A percentile compares a stretch with the other conserved stretches of the same genome.
These are phyloP conservation scores for Gasterosteus aculeatus DNA, from an alignment of 2,113 vertebrate genomes.

Conservation along the genomic window DNA sequence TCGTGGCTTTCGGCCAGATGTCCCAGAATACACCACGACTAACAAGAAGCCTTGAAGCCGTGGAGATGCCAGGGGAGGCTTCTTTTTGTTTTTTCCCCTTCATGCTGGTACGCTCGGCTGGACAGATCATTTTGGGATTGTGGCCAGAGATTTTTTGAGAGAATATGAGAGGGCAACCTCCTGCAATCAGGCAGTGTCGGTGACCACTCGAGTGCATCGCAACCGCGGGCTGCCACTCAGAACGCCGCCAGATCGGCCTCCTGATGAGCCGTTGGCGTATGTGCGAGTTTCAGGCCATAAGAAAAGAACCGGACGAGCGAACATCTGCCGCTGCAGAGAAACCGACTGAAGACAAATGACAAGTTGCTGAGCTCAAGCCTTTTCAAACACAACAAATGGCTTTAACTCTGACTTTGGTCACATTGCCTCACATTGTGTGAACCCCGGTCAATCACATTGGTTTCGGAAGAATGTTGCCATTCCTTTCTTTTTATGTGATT, in stretches of 20 bases:
- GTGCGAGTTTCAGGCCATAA: not conserved
- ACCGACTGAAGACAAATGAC: constrained; percentile 31
- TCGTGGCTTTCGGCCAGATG: constrained; percentile 47
- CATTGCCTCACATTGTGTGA: not conserved
- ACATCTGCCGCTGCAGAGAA: constrained; percentile 43
- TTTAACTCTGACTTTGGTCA: constrained; percentile 9
- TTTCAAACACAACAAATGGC: constrained; percentile 11
- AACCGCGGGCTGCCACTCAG: constrained; percentile 48
- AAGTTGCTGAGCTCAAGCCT: not conserved
- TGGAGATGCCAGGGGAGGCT: constrained; percentile 39
- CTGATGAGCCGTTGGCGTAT: constrained; percentile 40
- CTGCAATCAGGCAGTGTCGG: constrained; percentile 62
- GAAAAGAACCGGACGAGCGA: constrained; percentile 30
- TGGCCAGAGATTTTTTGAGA: constrained; percentile 61
- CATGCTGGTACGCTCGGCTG: constrained; percentile 52
- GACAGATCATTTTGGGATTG: constrained; percentile 61
- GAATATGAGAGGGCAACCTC: constrained; percentile 68
- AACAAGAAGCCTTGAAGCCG: constrained; percentile 54
- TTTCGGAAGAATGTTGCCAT: not conserved
- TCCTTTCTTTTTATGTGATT: not conserved
- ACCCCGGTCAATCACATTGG: not conserved
- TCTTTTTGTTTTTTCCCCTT: not conserved
- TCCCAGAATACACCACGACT: constrained; percentile 43
- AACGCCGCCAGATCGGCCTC: constrained; percentile 48
- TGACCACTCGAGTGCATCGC: constrained; percentile 63